A percentile compares a stretch with the other conserved stretches of the same genome.
Conservation (phyloP, 1,140 invertebrate genomes). For the Maniola jurtina region DNA sequence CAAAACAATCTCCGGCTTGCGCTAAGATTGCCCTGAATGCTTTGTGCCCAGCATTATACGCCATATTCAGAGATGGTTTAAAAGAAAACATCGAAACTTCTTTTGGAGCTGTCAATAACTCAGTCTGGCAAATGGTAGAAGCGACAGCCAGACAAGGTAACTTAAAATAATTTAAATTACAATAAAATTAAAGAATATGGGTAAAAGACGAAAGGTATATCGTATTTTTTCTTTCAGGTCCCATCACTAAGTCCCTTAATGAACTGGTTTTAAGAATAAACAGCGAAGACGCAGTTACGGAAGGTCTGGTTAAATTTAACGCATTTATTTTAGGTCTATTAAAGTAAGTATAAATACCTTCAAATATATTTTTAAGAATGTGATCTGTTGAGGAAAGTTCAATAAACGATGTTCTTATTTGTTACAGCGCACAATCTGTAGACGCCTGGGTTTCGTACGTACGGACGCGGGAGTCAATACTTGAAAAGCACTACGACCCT, state of each 20-base stretch:
- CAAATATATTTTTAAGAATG: neutral
- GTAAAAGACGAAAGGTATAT: neutral
- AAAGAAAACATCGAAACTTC: constrained; percentile 89
- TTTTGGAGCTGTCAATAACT: constrained; percentile 92
- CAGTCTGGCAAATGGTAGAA: constrained; percentile 93
- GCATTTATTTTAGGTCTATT: constrained; percentile 93
- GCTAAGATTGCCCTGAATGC: constrained; percentile 85
- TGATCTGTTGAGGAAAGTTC: neutral
- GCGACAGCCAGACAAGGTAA: constrained; percentile 91
- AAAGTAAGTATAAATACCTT: constrained; percentile 83
- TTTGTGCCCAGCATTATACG: constrained; percentile 91
- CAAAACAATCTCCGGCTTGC: constrained; percentile 80
- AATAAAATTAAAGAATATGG: constrained; percentile 1
- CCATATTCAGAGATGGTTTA: constrained; percentile 90
- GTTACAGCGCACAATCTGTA: constrained; percentile 85
- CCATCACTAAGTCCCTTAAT: constrained; percentile 90
- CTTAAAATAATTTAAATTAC: neutral
- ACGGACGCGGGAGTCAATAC: constrained; percentile 87
- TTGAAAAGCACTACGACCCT: constrained; percentile 89
- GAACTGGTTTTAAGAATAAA: constrained; percentile 92
- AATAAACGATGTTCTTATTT: neutral
- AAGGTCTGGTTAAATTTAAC: constrained; percentile 93
- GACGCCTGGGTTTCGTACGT: constrained; percentile 93
- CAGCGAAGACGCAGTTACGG: constrained; percentile 89
- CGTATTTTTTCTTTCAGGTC: constrained; percentile 74